These are phyloP conservation scores for Panthera uncia DNA, from an alignment of 2,113 vertebrate species.

Conservation along the genomic window DNA sequence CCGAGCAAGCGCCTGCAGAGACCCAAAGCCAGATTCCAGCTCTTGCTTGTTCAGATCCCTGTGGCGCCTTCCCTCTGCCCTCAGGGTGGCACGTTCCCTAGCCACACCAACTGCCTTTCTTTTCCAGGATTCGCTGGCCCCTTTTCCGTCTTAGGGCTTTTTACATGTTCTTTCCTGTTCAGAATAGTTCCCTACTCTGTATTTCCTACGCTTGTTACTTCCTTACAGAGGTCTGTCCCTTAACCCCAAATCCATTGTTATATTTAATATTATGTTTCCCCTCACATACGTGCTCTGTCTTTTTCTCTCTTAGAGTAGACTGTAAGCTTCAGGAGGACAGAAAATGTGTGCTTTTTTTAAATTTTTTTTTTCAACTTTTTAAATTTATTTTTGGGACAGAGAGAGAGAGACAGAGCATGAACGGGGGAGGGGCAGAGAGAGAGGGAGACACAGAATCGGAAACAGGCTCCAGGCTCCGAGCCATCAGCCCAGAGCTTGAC, in stretches of 20 bases:
- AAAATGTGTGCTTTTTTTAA: neutral
- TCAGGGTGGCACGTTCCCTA: neutral
- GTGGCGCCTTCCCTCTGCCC: neutral
- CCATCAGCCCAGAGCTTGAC: too few species aligned
- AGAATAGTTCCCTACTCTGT: neutral
- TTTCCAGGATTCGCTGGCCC: neutral
- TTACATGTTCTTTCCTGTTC: neutral
- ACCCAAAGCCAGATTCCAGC: neutral
- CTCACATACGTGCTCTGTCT: neutral
- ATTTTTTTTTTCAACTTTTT: too few species aligned
- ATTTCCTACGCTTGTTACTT: neutral
- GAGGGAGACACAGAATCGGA: too few species aligned
- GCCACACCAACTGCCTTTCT: neutral
- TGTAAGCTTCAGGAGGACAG: neutral
- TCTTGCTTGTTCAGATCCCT: neutral
- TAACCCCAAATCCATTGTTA: neutral
- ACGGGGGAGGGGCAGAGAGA: too few species aligned
- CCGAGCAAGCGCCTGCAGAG: neutral
- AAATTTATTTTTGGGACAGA: too few species aligned
- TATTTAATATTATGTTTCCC: neutral
- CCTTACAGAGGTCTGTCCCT: neutral
- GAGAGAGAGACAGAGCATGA: too few species aligned
- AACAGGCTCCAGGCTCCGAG: too few species aligned
- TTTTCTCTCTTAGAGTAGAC: neutral
- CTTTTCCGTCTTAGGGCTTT: neutral